phyloP scores from a whole-genome alignment of 2,797 vertebrate species.

The Hippocampus kuda region DNA sequence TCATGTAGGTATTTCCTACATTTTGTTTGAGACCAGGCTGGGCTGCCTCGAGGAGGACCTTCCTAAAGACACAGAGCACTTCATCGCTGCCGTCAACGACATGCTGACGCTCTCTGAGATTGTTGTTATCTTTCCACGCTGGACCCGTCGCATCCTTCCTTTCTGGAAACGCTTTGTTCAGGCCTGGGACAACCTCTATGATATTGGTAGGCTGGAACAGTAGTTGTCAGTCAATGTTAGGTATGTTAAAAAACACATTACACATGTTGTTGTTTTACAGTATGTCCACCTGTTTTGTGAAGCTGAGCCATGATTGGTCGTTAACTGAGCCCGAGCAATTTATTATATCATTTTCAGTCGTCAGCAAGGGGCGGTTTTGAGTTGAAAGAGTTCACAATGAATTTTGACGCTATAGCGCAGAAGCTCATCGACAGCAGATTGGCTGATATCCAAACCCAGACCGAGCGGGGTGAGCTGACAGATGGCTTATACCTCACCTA shows the following conservation, averaged over 20 bases:
- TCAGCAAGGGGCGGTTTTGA: neutral
- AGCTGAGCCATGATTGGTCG: too few species aligned
- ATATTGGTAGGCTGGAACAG: slow-evolving; percentile 49
- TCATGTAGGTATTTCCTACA: slow-evolving; percentile 56
- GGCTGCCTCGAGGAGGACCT: slow-evolving; percentile 68
- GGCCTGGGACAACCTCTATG: slow-evolving; percentile 68
- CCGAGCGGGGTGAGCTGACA: slow-evolving; percentile 20
- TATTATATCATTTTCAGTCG: too few species aligned
- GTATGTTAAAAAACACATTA: neutral
- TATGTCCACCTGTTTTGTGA: too few species aligned
- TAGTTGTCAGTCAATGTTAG: neutral
- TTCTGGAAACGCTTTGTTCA: slow-evolving; percentile 65
- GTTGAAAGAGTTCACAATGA: neutral
- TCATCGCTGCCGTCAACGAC: slow-evolving; percentile 54
- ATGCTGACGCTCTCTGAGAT: slow-evolving; percentile 62
- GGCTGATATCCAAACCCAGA: slow-evolving; percentile 40
- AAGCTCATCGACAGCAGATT: slow-evolving; percentile 53
- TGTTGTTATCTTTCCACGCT: slow-evolving; percentile 57
- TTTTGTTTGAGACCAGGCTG: slow-evolving; percentile 68
- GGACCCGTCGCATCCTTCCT: slow-evolving; percentile 61
- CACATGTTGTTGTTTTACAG: too few species aligned
- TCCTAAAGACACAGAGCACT: slow-evolving; percentile 59
- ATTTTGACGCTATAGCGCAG: slow-evolving; percentile 36
- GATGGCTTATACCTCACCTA: slow-evolving; percentile 64
- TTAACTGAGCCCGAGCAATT: too few species aligned